These are phyloP conservation scores for Liparis tanakae DNA, from an alignment of 2,797 vertebrate genomes.

Conservation along the genomic window DNA sequence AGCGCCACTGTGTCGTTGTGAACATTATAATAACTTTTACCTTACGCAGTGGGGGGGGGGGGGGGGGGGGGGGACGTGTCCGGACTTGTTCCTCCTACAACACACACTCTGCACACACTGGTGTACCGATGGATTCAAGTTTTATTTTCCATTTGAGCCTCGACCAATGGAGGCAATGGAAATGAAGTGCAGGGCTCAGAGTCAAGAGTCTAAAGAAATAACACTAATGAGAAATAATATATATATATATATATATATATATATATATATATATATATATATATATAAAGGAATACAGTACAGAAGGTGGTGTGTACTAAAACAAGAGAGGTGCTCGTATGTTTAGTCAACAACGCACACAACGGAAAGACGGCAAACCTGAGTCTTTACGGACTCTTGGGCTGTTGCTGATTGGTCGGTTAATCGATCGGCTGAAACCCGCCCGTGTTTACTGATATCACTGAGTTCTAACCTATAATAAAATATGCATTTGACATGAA, in stretches of 20 bases:
- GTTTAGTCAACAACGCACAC: background rate
- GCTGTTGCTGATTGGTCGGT: background rate
- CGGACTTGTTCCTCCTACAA: slow-evolving; percentile 49
- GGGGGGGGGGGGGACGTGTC: slow-evolving; percentile 49
- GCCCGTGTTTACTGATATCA: background rate
- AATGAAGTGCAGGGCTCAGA: too few species aligned
- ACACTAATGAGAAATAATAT: too few species aligned
- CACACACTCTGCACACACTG: background rate
- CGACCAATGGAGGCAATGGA: too few species aligned
- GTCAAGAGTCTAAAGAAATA: too few species aligned
- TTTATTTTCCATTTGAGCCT: too few species aligned
- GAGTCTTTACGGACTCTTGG: background rate
- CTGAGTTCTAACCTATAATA: background rate
- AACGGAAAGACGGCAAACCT: background rate
- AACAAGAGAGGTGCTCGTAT: too few species aligned
- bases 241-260: too few species aligned
- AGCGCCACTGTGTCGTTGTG: background rate
- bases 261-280: too few species aligned
- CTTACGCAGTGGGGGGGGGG: background rate
- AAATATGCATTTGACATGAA: background rate
- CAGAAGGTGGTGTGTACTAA: too few species aligned
- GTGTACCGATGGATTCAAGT: too few species aligned
- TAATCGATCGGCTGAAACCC: background rate
- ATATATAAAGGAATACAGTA: too few species aligned
- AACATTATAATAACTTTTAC: background rate